phyloP scores from a whole-genome alignment of 2,888 invertebrate genomes.

The Stenodema calcarata region DNA sequence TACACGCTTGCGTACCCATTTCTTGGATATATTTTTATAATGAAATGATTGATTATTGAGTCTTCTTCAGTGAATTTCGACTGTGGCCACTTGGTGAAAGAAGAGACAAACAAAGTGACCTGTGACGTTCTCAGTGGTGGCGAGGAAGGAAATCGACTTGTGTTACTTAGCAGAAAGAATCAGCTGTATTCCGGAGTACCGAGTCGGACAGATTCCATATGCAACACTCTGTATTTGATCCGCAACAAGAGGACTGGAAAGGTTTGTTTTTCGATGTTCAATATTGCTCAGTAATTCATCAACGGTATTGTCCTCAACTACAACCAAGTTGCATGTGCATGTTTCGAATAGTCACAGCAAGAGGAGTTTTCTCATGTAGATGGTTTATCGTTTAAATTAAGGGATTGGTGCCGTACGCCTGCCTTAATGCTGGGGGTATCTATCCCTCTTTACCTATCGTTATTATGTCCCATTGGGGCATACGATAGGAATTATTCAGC shows the following conservation, averaged over 20 bases:
- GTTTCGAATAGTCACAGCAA: no score
- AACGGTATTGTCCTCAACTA: no score
- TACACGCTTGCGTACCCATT: not conserved
- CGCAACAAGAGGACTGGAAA: conserved; percentile 1
- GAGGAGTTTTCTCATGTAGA: no score
- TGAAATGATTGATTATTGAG: not conserved
- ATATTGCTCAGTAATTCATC: no score
- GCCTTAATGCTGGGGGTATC: no score
- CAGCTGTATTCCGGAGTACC: not conserved
- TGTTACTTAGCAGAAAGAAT: not conserved
- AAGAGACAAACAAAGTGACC: not conserved
- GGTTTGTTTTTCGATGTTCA: not conserved
- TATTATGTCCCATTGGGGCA: no score
- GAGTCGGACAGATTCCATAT: not conserved
- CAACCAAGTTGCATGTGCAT: no score
- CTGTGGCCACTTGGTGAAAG: not conserved
- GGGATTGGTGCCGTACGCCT: no score
- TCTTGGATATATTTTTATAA: not conserved
- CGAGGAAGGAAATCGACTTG: not conserved
- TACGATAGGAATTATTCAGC: no score
- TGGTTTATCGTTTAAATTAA: no score
- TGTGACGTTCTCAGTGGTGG: not conserved
- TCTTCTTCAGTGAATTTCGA: conserved; percentile 1
- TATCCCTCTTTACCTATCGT: no score
- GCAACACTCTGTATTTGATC: not conserved